These are phyloP conservation scores for Scatophagus argus DNA, from an alignment of 2,113 vertebrate species.

Conservation along the genomic window DNA sequence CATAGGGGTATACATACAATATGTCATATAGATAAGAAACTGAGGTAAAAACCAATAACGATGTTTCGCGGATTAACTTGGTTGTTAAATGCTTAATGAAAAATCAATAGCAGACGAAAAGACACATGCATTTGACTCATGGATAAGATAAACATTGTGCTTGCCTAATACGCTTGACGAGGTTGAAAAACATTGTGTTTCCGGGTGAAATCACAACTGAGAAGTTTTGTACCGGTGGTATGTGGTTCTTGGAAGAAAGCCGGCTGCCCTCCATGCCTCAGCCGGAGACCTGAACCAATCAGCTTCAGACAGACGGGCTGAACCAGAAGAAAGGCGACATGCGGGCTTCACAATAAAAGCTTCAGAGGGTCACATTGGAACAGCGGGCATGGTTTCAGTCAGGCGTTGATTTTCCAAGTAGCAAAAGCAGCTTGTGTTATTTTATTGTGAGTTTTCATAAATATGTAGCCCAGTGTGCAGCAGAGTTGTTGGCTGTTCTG, in stretches of 20 bases:
- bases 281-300: slow-evolving; percentile 10
- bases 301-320: neutral
- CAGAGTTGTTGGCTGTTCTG: neutral
- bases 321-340: neutral
- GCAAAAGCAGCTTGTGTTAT: neutral
- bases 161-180: neutral
- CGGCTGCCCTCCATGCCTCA: neutral
- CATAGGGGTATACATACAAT: too few relatives aligned
- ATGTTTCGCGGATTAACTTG: neutral
- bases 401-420: neutral
- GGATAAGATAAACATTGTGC: too few relatives aligned
- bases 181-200: slow-evolving; percentile 56
- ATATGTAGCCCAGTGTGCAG: neutral
- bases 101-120: too few relatives aligned
- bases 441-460: too few relatives aligned
- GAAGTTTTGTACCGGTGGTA: slow-evolving; percentile 30
- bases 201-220: slow-evolving; percentile 65
- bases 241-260: neutral
- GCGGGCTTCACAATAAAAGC: slow-evolving; percentile 66
- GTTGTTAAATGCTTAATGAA: neutral
- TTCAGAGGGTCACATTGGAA: fast-evolving
- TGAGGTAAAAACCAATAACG: too few relatives aligned
- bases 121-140: neutral
- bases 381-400: neutral
- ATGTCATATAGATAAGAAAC: neutral